Conservation (phyloP, 2,113 vertebrate species). For the Grammomys dolichurus region DNA sequence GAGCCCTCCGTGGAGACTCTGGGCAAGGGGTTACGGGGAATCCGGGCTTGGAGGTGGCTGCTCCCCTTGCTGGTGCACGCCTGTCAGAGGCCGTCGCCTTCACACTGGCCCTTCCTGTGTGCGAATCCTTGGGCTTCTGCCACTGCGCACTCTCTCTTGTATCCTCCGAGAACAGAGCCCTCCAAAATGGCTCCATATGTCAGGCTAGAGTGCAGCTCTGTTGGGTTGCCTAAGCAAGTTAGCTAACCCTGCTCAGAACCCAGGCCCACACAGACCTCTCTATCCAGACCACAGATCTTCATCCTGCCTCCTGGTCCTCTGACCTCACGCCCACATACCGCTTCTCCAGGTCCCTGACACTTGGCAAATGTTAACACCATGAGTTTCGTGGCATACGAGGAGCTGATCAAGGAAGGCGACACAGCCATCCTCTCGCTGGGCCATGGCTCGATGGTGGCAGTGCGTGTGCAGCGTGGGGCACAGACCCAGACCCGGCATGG, state of each 20-base stretch:
- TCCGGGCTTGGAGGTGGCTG: not conserved
- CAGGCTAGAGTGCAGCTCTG: not conserved
- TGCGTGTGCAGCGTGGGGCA: slow-evolving; percentile 93
- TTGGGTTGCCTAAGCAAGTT: not conserved
- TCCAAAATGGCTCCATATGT: not conserved
- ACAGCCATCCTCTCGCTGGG: slow-evolving; percentile 95
- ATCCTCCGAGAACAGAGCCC: not conserved
- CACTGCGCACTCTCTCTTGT: not conserved
- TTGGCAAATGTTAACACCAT: slow-evolving; percentile 81
- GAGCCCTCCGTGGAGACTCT: not conserved
- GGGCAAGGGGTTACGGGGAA: not conserved
- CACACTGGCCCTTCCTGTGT: not conserved
- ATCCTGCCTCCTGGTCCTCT: not conserved
- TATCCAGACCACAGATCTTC: not conserved
- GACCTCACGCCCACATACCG: not conserved
- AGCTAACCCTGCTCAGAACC: not conserved
- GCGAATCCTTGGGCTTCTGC: not conserved
- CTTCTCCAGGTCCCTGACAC: slow-evolving; percentile 29
- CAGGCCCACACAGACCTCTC: not conserved
- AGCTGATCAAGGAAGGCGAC: slow-evolving; percentile 94
- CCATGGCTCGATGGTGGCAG: slow-evolving; percentile 94
- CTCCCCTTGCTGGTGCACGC: not conserved
- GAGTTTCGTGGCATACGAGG: slow-evolving; percentile 96
- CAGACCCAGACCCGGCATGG: slow-evolving; percentile 98
- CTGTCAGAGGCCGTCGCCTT: not conserved